Evolutionary conservation across 2,797 vertebrate species (phyloP), one percentile per base, ranked within the genome.

Genomic region (Agapornis canus): DNA sequence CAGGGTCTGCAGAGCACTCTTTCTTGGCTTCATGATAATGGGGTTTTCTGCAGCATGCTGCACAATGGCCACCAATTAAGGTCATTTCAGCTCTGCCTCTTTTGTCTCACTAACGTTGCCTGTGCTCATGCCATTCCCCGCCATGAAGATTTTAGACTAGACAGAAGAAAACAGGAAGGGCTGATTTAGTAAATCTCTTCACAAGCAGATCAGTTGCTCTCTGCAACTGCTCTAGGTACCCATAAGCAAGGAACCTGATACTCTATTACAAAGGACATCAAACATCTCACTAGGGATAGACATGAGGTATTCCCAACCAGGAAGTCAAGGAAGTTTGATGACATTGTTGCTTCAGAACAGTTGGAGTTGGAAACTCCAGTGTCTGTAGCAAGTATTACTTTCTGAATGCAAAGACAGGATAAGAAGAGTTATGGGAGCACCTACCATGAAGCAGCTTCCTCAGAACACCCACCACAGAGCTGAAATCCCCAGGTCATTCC

Each of bases 1-100:
- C 42, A 79, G 72, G 70, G 85, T 26, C 27, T 68, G 51, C 29
- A 92, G 37, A 89, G 31, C 15, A 13, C 31, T 61, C 31, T 65
- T 10, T 69, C 63, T 82, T 19, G 4, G 48, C 60, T 86, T 69
- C 51, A 51, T 1, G 0, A 6, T 32, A 68, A 51, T 0, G 8
- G 23, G 49, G 20, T 37, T 94, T 86, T 91, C 84, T 48, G 63
- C 40, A 89, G 43, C 85, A 45, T 32, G 56, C 43, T 56, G 59
- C 1, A 0, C n/a, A 42, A 10, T 6, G 11, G 5, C 17, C 64
- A 63, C 29, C 27, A 40, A 4, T 68, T 60, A 54, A 59, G 17
- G 21, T 64, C 5, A 64, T 66, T 89, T 86, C 64, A 80, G 14
- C 39, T 89, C 92, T 89, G 15, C 8, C 15, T n/a, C 29, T 77